A percentile compares a stretch with the other conserved stretches of the same genome.
Evolutionary conservation across 2,797 vertebrate species (phyloP).

Genomic region (Gambusia yucatana): DNA sequence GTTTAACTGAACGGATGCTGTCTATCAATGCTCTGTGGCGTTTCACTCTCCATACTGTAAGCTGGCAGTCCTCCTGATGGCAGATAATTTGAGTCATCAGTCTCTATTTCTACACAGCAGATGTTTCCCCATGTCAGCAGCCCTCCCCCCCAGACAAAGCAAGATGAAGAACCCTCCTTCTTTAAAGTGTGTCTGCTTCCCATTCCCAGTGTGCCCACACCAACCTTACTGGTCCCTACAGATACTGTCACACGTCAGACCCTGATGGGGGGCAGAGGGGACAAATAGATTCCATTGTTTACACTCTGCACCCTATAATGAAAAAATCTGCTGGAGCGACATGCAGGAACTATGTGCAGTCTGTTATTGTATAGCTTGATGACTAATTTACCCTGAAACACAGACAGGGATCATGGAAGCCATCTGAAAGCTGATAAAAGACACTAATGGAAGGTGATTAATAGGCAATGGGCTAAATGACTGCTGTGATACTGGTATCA

Average conservation of each 20-base stretch:
- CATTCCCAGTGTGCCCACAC: slow-evolving; percentile 27
- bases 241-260: slow-evolving; percentile 29
- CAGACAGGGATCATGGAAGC: slow-evolving; percentile 54
- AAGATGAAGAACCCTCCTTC: slow-evolving; percentile 73
- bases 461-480: slow-evolving; percentile 70
- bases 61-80: slow-evolving; percentile 67
- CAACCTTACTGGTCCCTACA: slow-evolving; percentile 27
- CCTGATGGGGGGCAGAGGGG: slow-evolving; percentile 60
- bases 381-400: slow-evolving; percentile 64
- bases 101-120: slow-evolving; percentile 83
- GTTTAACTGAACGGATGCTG: slow-evolving; percentile 36
- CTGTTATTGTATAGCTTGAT: slow-evolving; percentile 51
- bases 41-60: slow-evolving; percentile 69
- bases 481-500: slow-evolving; percentile 63
- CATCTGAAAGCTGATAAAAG: slow-evolving; percentile 56
- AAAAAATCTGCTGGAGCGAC: slow-evolving; percentile 23
- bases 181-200: slow-evolving; percentile 69
- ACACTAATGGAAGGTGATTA: slow-evolving; percentile 76
- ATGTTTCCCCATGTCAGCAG: slow-evolving; percentile 83
- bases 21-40: slow-evolving; percentile 58
- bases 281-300: slow-evolving; percentile 52
- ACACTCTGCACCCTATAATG: slow-evolving; percentile 29
- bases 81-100: slow-evolving; percentile 81
- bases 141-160: slow-evolving; percentile 70
- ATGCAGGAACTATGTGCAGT: slow-evolving; percentile 47